Base-by-base conservation (phyloP, 92 coral and sea anemone species). In the Palythoa grandiflora region DNA sequence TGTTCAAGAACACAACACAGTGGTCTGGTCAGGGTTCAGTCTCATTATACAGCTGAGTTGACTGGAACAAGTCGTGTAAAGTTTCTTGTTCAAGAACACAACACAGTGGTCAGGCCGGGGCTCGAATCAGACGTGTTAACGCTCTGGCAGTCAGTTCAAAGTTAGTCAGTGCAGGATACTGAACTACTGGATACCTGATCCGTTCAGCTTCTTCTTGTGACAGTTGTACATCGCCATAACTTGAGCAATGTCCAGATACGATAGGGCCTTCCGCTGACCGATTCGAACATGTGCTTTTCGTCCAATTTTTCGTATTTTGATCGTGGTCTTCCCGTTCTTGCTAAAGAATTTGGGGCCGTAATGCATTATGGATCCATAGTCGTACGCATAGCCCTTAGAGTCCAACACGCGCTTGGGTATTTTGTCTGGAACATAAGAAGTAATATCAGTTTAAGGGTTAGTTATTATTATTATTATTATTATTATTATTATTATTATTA, bases 221-320 rank as follows among this genome's bases (percentile, higher is more conserved):
- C 99, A 97, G 75, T 94, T 91, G 84, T 97, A 97, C 98, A 97
- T 95, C 19, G 98, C 99, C 83, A 90, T 90, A 13, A 97, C 98
- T 89, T 97, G 99, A 38, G 99, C 99, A 35, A 95, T 85, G 50
- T 97, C 99, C 54, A 97, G 92, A 93, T 93, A 96, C 1, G 99
- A 97, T 13, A 97, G 88, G 38, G 98, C 93, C 40, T 88, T 93
- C 63, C 99, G 94, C 90, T 97, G 99, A 21, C 99, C 99, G 40
- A 97, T 95, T 35, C 91, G 89, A 36, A 95, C 98, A 6, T 94
- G 92, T 19, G 91, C 91, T 59, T 89, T 87, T 48, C 94, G 85
- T n/a, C 97, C 94, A 5, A 83, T 87, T 77, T 93, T 95, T 19
- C 96, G 91, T 51, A 97, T 91, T 79, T 93, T 96, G 14, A 97